phyloP scores from a whole-genome alignment of 2,797 vertebrate genomes.

The Coendou prehensilis region DNA sequence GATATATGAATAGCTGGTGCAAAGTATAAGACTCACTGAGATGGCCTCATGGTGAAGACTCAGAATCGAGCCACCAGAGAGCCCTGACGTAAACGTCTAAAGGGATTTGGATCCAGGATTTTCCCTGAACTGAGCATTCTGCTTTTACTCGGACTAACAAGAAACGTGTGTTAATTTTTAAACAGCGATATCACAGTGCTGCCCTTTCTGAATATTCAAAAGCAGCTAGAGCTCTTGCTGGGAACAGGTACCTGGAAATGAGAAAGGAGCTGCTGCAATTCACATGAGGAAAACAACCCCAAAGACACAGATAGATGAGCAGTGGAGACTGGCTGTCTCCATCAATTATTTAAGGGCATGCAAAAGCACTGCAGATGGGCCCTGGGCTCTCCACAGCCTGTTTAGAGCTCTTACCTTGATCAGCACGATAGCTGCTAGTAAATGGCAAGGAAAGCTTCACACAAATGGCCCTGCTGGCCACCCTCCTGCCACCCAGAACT shows the following conservation, averaged over 20 bases:
- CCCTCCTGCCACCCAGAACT: neutral
- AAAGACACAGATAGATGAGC: neutral
- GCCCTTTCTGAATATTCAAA: slow-evolving; percentile 24
- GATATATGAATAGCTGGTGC: neutral
- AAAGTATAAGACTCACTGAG: neutral
- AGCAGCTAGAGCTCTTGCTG: neutral
- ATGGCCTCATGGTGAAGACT: neutral
- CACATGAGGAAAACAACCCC: neutral
- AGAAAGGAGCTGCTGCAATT: neutral
- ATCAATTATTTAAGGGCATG: neutral
- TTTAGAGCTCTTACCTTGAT: neutral
- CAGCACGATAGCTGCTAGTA: too few relatives aligned
- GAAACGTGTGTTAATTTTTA: neutral
- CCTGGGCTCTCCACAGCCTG: neutral
- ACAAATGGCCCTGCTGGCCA: neutral
- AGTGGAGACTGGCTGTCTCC: neutral
- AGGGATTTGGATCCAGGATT: neutral
- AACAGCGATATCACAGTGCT: neutral
- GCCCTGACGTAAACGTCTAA: neutral
- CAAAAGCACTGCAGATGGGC: neutral
- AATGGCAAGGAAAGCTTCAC: neutral
- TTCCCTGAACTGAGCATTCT: neutral
- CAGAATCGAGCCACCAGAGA: neutral
- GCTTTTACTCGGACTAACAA: neutral
- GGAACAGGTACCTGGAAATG: neutral